Evolutionary conservation across 92 coral and sea anemone species (phyloP).

Genomic region (Micromussa lordhowensis): DNA sequence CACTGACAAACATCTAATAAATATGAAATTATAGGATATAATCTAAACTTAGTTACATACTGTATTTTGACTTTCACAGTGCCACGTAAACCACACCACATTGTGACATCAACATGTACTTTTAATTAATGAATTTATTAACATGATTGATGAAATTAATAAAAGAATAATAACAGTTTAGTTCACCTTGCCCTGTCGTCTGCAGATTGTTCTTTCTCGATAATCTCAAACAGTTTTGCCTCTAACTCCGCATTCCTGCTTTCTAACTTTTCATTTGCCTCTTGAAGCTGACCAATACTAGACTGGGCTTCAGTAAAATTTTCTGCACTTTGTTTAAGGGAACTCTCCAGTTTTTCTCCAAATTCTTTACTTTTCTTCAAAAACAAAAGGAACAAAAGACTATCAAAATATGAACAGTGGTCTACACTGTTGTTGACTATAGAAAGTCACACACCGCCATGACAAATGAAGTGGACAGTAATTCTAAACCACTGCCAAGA

Average conservation of each 20-base stretch:
- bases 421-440: neutral
- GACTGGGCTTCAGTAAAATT: slow-evolving; percentile 53
- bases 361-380: slow-evolving; percentile 70
- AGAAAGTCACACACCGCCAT: too few relatives aligned
- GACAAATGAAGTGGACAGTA: too few relatives aligned
- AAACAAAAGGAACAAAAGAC: neutral
- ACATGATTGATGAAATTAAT: too few relatives aligned
- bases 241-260: slow-evolving; percentile 69
- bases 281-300: slow-evolving; percentile 56
- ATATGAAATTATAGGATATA: neutral
- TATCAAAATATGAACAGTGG: neutral
- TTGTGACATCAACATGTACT: too few relatives aligned
- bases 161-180: neutral
- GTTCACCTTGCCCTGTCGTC: slow-evolving; percentile 45
- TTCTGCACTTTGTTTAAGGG: slow-evolving; percentile 52
- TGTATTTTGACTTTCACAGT: too few relatives aligned
- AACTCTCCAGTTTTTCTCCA: slow-evolving; percentile 63
- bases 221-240: slow-evolving; percentile 56
- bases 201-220: slow-evolving; percentile 61
- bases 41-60: neutral
- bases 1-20: slow-evolving; percentile 54
- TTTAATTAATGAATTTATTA: too few relatives aligned
- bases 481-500: too few relatives aligned
- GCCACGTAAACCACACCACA: too few relatives aligned
- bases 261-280: slow-evolving; percentile 45